phyloP scores from a whole-genome alignment of 2,888 invertebrate species.

The Auanema sp. region DNA sequence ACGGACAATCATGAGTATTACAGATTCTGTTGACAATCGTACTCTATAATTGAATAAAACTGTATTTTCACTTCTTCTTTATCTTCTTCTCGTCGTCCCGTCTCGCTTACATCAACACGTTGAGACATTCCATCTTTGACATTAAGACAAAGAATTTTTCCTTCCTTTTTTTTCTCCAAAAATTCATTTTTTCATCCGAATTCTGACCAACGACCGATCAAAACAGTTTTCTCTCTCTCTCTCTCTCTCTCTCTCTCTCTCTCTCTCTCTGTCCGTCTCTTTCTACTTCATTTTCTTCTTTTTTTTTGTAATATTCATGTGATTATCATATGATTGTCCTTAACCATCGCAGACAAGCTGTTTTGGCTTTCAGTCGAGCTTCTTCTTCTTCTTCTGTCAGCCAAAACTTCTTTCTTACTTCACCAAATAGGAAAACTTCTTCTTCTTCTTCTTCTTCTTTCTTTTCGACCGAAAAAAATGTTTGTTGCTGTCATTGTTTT shows the following conservation, averaged over 20 bases:
- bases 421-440: neutral
- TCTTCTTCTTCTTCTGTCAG: slow-evolving; percentile 6
- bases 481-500: no score
- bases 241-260: no score
- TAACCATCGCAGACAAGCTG: neutral
- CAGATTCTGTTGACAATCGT: no score
- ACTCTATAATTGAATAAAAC: no score
- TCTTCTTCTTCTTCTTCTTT: neutral
- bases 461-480: neutral
- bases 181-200: slow-evolving; percentile 4
- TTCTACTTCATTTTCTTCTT: no score
- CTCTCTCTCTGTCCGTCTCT: no score
- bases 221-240: slow-evolving; percentile 4
- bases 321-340: no score
- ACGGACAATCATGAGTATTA: no score
- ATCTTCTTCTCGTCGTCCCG: slow-evolving; percentile 19
- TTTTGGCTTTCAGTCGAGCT: slow-evolving; percentile 5
- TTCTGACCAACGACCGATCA: neutral
- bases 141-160: no score
- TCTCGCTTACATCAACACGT: slow-evolving; percentile 19
- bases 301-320: slow-evolving; percentile 2
- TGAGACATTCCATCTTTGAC: slow-evolving; percentile 12
- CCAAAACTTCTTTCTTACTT: neutral
- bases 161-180: slow-evolving; percentile 3
- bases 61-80: neutral